A percentile compares a stretch with the other conserved stretches of the same genome.
Conservation (phyloP, 64 coral and sea anemone species). For the Montipora capricornis region DNA sequence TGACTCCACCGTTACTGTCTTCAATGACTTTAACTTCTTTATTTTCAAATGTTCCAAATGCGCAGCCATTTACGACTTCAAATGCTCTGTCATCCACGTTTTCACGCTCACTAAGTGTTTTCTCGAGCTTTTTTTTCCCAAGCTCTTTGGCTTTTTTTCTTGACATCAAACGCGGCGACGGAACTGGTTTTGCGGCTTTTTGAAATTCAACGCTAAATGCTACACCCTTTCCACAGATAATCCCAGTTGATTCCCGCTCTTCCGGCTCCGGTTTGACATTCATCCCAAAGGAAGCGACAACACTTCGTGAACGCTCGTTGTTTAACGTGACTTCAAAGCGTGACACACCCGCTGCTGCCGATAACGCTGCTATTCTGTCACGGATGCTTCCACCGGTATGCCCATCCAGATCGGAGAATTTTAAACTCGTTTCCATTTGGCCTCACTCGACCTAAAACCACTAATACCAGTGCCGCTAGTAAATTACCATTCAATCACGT, state of each 20-base stretch:
- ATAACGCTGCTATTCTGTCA: conserved; percentile 32
- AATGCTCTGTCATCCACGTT: not conserved
- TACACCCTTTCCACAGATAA: not conserved
- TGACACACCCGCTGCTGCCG: conserved; percentile 9
- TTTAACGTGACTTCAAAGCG: not conserved
- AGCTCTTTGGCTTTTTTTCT: not conserved
- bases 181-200: not conserved
- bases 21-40: not conserved
- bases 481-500: not conserved
- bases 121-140: not conserved
- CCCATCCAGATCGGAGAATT: not conserved
- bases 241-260: not conserved
- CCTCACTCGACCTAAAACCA: not conserved
- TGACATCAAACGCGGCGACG: conserved; percentile 5
- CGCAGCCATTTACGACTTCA: not conserved
- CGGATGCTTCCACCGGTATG: conserved; percentile 19
- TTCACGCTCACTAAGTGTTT: not conserved
- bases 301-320: not conserved
- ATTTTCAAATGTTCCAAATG: not conserved
- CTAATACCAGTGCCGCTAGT: not conserved
- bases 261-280: not conserved
- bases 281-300: not conserved
- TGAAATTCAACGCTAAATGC: conserved; percentile 22
- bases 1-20: too few species aligned
- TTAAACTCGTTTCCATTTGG: not conserved